Base-by-base conservation (phyloP, 2,888 invertebrate species). In the Rhagonycha fulva region DNA sequence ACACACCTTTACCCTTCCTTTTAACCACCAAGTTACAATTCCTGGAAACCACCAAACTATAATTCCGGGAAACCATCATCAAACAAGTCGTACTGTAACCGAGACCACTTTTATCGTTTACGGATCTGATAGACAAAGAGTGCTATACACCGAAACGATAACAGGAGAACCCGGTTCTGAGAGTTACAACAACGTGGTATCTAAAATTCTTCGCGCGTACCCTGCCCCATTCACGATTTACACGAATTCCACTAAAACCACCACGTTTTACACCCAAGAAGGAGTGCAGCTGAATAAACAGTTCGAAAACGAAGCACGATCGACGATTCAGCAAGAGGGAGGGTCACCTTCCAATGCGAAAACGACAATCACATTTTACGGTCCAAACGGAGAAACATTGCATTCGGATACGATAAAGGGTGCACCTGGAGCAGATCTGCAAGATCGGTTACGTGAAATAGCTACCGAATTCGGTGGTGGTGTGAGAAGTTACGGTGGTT, bases 51-150 rank as follows among this genome's bases (percentile, higher is more conserved):
- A 10, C 11, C 61, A 10, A 28, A 28, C 26, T 11, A 2, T n/a
- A n/a, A 9, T 12, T 47, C n/a, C 47, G 2, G 47, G 47, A 9
- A 24, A 12, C 4, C 62, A 66, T 9, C 24, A 26, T 24, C 3
- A 66, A 24, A 26, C 26, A 0, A 66, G 12, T 63, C 63, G 63
- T 9, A 68, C 62, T 4, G 60, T 69, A n/a, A 72, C 71, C 23
- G 23, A 70, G 70, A 77, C 77, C 4, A 77, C 72, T 19, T 77
- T 77, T 23, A 70, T 30, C 9, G 77, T 77, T 3, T 77, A 77
- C 9, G 77, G 75, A 7, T 61, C 70, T 23, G 74, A 77, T 60
- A 24, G 74, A 4, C 11, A 68, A 24, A 71, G 47, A 3, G 62
- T 75, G 12, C 32, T 77, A 14, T n/a, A 75, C 26, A 32, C 60